Evolutionary conservation across 2,888 invertebrate genomes (phyloP), one percentile per base, ranked within the genome.

Genomic region (Drosophila percnosoma): DNA sequence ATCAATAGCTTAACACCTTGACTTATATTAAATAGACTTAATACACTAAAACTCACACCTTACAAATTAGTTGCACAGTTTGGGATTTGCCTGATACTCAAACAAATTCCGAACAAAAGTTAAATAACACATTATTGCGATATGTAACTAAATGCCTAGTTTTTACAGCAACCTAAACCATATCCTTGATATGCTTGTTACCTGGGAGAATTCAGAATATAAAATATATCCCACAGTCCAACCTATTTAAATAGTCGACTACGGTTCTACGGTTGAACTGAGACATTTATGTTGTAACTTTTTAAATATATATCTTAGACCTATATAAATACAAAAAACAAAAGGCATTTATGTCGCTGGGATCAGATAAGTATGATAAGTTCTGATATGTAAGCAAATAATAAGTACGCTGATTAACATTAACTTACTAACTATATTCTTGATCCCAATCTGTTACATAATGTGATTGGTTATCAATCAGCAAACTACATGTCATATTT

Each of bases 381-480:
- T 10, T 29, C 11, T 55, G 8, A 27, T 29, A 13, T 15, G 15
- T 18, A 31, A 10, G 21, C 51, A 51, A 40, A 36, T 58, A 58
- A 64, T 55, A 11, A 2, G 4, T 42, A 6, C 13, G 6, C 18
- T 18, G 6, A 57, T 21, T 31, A 42, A 5, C 5, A 40, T 59
- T 36, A 13, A 38, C 13, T 36, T 15, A 34, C 24, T 18, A 18
- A 21, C 42, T 29, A 48, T 21, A n/a, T n/a, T 29, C 24, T 49
- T 51, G 27, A 8, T 10, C 15, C 15, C 27, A 53, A 45, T 45
- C 24, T 36, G 40, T 75, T 72, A 55, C 68, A 49, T 65, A 80
- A 70, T 45, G 53, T 33, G 48, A 38, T 68, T 69, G 49, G 65
- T 63, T 68, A 87, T 84, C 73, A 74, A 84, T 82, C 76, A 74